Percentiles rank a stretch among this genome's conserved stretches.
These are phyloP conservation scores for Endomychus coccineus DNA, from an alignment of 2,888 invertebrate species.

Conservation along the genomic window DNA sequence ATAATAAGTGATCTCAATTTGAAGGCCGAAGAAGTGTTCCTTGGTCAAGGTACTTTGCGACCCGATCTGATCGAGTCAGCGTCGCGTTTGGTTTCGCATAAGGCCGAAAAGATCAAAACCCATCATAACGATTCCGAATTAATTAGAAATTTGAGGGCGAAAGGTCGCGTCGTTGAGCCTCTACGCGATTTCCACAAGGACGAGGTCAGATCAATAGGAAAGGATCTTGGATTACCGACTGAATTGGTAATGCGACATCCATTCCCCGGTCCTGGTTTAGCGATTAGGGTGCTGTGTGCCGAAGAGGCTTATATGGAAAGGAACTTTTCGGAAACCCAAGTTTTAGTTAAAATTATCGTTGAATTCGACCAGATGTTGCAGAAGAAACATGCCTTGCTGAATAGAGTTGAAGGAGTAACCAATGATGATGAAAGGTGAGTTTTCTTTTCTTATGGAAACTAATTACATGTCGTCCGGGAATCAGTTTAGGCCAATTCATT, in stretches of 20 bases:
- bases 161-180: constrained; percentile 94
- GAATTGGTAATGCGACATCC: constrained; percentile 92
- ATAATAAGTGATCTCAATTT: constrained; percentile 80
- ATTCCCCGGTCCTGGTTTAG: constrained; percentile 97
- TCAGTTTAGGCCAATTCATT: too few relatives aligned
- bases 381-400: constrained; percentile 87
- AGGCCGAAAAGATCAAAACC: constrained; percentile 96
- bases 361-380: constrained; percentile 87
- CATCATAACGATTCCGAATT: constrained; percentile 99
- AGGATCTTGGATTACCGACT: constrained; percentile 80
- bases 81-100: constrained; percentile 67
- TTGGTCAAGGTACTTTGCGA: constrained; percentile 92
- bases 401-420: constrained; percentile 76
- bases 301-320: constrained; percentile 91
- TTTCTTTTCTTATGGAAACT: too few relatives aligned
- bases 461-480: too few relatives aligned
- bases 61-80: constrained; percentile 99
- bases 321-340: constrained; percentile 94
- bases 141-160: constrained; percentile 63
- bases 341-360: constrained; percentile 88
- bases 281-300: constrained; percentile 92
- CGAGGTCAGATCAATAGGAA: constrained; percentile 84
- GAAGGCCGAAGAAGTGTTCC: constrained; percentile 78
- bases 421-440: constrained; percentile 57
- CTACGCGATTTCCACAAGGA: constrained; percentile 98